phyloP scores from a whole-genome alignment of 2,888 invertebrate species.

The Patella depressa region DNA sequence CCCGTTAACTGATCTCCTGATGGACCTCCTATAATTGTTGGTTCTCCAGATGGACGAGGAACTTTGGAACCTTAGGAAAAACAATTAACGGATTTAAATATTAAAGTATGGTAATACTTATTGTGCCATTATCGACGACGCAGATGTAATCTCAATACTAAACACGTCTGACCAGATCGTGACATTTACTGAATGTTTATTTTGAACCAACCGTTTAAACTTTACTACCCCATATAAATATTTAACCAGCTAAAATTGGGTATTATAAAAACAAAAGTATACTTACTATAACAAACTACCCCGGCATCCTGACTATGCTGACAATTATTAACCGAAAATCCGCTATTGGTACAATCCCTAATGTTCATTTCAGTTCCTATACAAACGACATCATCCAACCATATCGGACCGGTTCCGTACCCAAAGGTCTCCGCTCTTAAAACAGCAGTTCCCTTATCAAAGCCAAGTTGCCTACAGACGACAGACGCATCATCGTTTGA shows the following conservation, averaged over 20 bases:
- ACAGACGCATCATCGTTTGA: slow-evolving; percentile 58
- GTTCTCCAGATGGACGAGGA: neutral
- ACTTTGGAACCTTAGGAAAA: neutral
- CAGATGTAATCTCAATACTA: no score
- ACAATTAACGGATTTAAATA: no score
- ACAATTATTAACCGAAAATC: slow-evolving; percentile 41
- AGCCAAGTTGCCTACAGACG: slow-evolving; percentile 56
- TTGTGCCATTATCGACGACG: no score
- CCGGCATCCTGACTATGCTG: slow-evolving; percentile 42
- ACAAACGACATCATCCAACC: slow-evolving; percentile 45
- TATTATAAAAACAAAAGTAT: no score
- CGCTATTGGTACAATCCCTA: slow-evolving; percentile 31
- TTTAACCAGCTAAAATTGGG: no score
- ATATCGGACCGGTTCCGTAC: slow-evolving; percentile 42
- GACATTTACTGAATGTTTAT: no score
- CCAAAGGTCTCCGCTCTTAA: slow-evolving; percentile 29
- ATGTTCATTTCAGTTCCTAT: slow-evolving; percentile 36
- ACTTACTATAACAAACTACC: slow-evolving; percentile 40
- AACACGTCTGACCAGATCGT: no score
- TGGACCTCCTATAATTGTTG: neutral
- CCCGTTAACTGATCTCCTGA: neutral
- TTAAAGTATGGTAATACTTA: no score
- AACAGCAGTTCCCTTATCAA: slow-evolving; percentile 45
- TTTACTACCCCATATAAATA: no score
- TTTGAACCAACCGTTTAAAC: no score